Base-by-base conservation (phyloP, 2,797 vertebrate species). In the Caiman crocodilus region DNA sequence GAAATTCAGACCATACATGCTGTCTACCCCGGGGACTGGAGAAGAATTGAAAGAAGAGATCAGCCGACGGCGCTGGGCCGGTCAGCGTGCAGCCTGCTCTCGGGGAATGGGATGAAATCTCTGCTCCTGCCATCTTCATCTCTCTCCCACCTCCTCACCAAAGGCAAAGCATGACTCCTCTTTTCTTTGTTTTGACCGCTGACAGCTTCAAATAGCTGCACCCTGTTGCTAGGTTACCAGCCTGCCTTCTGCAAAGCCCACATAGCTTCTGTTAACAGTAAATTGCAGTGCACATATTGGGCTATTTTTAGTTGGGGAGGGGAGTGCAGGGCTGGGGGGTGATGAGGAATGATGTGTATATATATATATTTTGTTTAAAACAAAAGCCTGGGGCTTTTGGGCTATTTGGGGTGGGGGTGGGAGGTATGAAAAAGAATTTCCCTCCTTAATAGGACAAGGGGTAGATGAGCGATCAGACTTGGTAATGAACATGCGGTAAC, bases 141-240 rank as follows among this genome's bases (percentile, higher is more conserved):
- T 88, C 76, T 57, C 30, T 85, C 26, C 50, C 82, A 20, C 55
- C 58, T 35, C 56, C 67, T 59, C n/a, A 13, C 42, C 76, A 67
- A 80, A n/a, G 67, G 10, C 82, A 92, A 81, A 84, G 55, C 83
- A 57, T 82, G 94, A 79, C 74, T 95, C 14, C 84, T 88, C 55
- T 76, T 64, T 67, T 81, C 96, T 96, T 89, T 88, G 90, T 85
- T 94, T 96, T 96, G 96, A 96, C 64, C 89, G 92, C 30, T 80
- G 74, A 83, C 65, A 83, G 93, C 87, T 92, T 95, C 80, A 69
- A 93, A 94, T 87, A 90, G 82, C 96, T 97, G 97, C 89, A 94
- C 58, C 91, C 90, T 85, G 98, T 98, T 98, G 98, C 98, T 98
- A 98, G 94, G 98, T 94, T 97, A 98, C 98, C 21, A 67, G 82